Evolutionary conservation across 2,797 vertebrate genomes (phyloP), one percentile per base, ranked within the genome.

Genomic region (Poeciliopsis presidionis): DNA sequence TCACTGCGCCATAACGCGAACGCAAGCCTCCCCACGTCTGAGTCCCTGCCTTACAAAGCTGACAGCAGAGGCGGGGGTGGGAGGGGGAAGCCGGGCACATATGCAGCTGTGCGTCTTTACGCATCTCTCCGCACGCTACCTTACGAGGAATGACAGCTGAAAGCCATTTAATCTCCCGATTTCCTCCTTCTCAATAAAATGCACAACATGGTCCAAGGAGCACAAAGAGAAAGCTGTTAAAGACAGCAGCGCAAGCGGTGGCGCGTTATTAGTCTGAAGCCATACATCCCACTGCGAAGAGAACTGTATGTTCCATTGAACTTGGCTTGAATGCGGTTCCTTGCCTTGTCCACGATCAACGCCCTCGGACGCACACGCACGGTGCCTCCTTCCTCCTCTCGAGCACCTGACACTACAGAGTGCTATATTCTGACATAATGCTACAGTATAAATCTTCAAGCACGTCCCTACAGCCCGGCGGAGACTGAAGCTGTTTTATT

Each of bases 331-430:
- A 89, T 92, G 93, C 93, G 86, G 92, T 92, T 90, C 92, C 93
- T 87, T 90, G 92, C 86, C 91, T 90, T 82, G 94, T 96, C 95
- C 95, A 91, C 87, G 87, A 94, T 94, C 91, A 94, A 95, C 95
- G 95, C 95, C 94, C 94, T 95, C 94, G 90, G 86, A 86, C 86
- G 88, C 84, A 91, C 18, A 91, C 93, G 93, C 94, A 91, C 88
- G 90, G 85, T 92, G 91, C 90, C 86, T 93, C 92, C 90, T 94
- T 90, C 94, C 93, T 89, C 87, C 75, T 85, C 75, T 84, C 85
- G 80, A 88, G 92, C 91, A 90, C 83, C 88, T 91, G 88, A 91
- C 85, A 91, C 89, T 92, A 93, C 80, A 88, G 72, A 82, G 69
- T 76, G 79, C 73, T 87, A 88, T 87, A 88, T 83, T 92, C 89